Percentiles rank a stretch among this genome's conserved stretches.
These are phyloP conservation scores for Pomatostomus ruficeps DNA, from an alignment of 2,113 vertebrate species.

Conservation along the genomic window DNA sequence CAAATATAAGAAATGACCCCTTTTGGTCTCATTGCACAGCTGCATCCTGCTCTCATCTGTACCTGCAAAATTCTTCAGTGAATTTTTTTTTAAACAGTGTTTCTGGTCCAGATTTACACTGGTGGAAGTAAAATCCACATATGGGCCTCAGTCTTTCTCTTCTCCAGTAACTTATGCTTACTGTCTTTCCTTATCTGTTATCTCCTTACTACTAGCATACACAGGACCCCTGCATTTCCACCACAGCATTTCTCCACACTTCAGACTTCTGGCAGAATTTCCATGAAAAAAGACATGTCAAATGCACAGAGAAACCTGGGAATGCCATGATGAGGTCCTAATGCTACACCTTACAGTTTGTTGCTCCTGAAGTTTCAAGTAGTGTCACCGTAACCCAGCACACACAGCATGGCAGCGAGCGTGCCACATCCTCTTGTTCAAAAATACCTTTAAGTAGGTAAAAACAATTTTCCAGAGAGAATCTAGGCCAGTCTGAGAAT, in stretches of 20 bases:
- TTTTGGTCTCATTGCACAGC: background rate
- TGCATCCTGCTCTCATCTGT: background rate
- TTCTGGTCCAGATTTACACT: background rate
- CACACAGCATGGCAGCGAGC: background rate
- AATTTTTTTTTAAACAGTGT: background rate
- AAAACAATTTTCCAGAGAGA: background rate
- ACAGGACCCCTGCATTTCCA: background rate
- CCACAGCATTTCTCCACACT: background rate
- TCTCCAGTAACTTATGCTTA: background rate
- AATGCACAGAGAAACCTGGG: background rate
- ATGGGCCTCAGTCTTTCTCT: background rate
- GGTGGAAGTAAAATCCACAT: background rate
- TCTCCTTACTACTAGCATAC: background rate
- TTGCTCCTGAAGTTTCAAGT: background rate
- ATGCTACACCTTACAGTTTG: background rate
- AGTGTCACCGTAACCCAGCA: background rate
- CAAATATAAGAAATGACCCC: background rate
- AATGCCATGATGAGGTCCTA: rapidly evolving
- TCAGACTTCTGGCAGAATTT: background rate
- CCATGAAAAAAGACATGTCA: background rate
- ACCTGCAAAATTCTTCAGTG: background rate
- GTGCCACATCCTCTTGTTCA: background rate
- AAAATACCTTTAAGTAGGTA: background rate
- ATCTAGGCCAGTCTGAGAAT: background rate
- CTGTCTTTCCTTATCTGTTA: background rate